Conservation (phyloP, 1,140 invertebrate species). For the Idris sp. region DNA sequence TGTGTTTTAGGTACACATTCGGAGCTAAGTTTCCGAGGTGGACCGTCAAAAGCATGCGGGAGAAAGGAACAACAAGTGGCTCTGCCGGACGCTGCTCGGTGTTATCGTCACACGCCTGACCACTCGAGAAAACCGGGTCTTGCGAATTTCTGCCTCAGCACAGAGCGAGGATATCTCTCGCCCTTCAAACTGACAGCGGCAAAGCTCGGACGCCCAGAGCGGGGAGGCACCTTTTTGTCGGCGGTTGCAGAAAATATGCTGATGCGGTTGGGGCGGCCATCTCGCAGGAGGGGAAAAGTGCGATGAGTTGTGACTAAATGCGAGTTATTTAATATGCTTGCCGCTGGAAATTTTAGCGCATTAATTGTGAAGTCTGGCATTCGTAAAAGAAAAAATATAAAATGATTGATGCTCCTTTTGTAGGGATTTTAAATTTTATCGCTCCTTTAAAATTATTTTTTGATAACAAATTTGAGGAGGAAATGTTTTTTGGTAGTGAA, state of each 20-base stretch:
- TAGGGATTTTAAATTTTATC: too few relatives aligned
- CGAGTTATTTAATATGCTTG: conserved; percentile 33
- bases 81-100: conserved; percentile 48
- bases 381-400: too few relatives aligned
- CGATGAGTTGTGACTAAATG: conserved; percentile 47
- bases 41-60: conserved; percentile 60
- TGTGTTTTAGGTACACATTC: conserved; percentile 28
- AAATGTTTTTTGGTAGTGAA: too few relatives aligned
- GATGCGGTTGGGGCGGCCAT: conserved; percentile 19
- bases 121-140: conserved; percentile 60
- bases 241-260: conserved; percentile 51
- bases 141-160: conserved; percentile 40
- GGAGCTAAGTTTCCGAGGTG: conserved; percentile 49
- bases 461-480: too few relatives aligned
- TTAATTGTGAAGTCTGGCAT: conserved; percentile 11
- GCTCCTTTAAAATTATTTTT: too few relatives aligned
- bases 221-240: conserved; percentile 39
- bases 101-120: conserved; percentile 61
- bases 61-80: conserved; percentile 64
- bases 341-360: conserved; percentile 21
- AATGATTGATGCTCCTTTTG: too few relatives aligned
- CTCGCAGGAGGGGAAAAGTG: conserved; percentile 33
- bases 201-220: conserved; percentile 26
- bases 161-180: conserved; percentile 42
- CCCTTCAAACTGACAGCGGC: conserved; percentile 36